phyloP scores from a whole-genome alignment of 2,797 vertebrate species.

The Hirundo rustica region DNA sequence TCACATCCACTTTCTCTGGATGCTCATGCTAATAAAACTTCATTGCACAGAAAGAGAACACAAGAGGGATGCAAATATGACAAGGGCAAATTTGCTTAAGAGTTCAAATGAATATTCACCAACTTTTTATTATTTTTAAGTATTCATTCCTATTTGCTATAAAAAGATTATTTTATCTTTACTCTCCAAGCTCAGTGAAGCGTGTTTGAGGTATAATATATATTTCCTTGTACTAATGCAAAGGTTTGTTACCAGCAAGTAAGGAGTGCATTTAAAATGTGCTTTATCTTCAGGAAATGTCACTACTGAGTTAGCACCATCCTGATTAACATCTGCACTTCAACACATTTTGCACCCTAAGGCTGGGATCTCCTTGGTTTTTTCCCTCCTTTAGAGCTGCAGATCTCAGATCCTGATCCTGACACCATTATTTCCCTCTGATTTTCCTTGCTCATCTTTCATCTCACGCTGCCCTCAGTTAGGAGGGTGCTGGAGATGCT shows the following conservation, averaged over 20 bases:
- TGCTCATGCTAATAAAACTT: slow-evolving; percentile 58
- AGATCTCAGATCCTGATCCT: background rate
- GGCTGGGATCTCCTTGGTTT: background rate
- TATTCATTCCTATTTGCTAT: background rate
- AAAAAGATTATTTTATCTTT: slow-evolving; percentile 32
- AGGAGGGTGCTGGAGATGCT: background rate
- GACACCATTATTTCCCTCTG: background rate
- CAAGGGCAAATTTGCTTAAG: slow-evolving; percentile 53
- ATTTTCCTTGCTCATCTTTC: background rate
- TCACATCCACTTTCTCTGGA: slow-evolving; percentile 37
- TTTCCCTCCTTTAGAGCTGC: background rate
- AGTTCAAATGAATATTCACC: slow-evolving; percentile 63
- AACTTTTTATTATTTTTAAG: slow-evolving; percentile 37
- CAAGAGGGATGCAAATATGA: slow-evolving; percentile 56
- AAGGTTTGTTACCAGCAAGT: background rate
- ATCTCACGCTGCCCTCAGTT: background rate
- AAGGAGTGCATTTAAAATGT: background rate
- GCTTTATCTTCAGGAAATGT: background rate
- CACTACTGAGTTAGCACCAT: background rate
- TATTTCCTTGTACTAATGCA: background rate
- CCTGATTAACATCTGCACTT: background rate
- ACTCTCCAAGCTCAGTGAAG: background rate
- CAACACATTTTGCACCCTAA: background rate
- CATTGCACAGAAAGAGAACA: background rate
- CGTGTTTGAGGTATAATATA: background rate